Conservation (phyloP, 2,888 invertebrate species). For the Oligia strigilis region DNA sequence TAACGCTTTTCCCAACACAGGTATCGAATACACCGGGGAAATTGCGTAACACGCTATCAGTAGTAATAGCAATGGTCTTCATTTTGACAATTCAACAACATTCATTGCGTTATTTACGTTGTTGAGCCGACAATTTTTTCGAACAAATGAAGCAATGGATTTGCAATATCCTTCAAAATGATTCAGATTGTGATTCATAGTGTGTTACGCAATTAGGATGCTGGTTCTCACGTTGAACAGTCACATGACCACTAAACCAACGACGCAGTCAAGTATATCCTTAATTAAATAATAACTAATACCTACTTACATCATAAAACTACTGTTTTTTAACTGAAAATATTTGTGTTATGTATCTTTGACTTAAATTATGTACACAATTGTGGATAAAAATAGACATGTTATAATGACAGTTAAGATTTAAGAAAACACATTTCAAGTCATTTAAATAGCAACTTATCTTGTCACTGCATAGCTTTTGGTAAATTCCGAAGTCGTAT, state of each 20-base stretch:
- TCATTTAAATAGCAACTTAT: conserved; percentile 8
- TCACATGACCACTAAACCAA: background rate
- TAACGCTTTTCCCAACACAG: too few relatives aligned
- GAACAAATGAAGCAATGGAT: too few relatives aligned
- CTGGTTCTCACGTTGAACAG: too few relatives aligned
- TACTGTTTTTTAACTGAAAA: conserved; percentile 14
- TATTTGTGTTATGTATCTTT: background rate
- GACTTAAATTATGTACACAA: conserved; percentile 27
- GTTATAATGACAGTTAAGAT: background rate
- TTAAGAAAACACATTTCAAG: conserved; percentile 7
- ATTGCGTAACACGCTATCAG: too few relatives aligned
- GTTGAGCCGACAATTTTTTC: too few relatives aligned
- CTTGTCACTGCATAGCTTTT: conserved; percentile 23
- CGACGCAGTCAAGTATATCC: background rate
- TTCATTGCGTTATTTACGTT: too few relatives aligned
- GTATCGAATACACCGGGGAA: too few relatives aligned
- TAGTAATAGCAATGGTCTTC: too few relatives aligned
- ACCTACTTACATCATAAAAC: background rate
- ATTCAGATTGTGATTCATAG: too few relatives aligned
- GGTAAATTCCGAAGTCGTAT: background rate
- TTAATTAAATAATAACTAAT: background rate
- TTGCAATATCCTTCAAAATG: background rate
- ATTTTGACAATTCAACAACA: too few relatives aligned
- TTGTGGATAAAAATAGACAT: conserved; percentile 20
- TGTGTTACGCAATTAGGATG: too few relatives aligned